phyloP scores from a whole-genome alignment of 2,113 vertebrate genomes.

The Todiramphus chloris region DNA sequence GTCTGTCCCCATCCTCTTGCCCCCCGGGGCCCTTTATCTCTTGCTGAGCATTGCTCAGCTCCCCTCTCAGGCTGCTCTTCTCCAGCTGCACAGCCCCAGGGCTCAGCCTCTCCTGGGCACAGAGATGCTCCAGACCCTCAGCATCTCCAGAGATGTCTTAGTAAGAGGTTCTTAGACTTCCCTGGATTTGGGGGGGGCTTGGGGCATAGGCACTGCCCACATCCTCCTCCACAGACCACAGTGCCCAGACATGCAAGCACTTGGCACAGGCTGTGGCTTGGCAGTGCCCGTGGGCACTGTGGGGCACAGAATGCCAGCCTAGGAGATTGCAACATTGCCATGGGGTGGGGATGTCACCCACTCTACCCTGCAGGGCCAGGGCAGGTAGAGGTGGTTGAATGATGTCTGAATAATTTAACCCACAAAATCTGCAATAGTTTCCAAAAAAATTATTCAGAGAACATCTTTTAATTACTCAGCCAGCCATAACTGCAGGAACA shows the following conservation, averaged over 20 bases:
- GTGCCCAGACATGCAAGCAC: not conserved
- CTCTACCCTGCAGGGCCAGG: not conserved
- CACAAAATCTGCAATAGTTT: not conserved
- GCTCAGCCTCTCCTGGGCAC: not conserved
- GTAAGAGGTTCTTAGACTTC: not conserved
- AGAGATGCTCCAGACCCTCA: not conserved
- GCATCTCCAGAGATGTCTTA: not conserved
- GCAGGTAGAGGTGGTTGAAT: not conserved
- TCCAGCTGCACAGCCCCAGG: too few species aligned
- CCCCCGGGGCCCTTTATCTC: too few species aligned
- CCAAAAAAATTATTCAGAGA: not conserved
- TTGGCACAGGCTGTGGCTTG: not conserved
- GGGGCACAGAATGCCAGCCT: too few species aligned
- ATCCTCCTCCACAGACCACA: not conserved
- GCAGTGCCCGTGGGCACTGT: not conserved
- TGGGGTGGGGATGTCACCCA: accelerated
- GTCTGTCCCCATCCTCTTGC: too few species aligned
- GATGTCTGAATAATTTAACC: not conserved
- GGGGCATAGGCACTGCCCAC: not conserved
- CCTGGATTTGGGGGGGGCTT: accelerated
- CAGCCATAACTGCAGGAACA: not conserved
- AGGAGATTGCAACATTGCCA: not conserved
- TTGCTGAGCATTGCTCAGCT: too few species aligned
- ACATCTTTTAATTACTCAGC: not conserved
- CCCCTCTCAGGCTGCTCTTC: too few species aligned